Base-by-base conservation (phyloP, 1,140 invertebrate species). In the Maniola jurtina region DNA sequence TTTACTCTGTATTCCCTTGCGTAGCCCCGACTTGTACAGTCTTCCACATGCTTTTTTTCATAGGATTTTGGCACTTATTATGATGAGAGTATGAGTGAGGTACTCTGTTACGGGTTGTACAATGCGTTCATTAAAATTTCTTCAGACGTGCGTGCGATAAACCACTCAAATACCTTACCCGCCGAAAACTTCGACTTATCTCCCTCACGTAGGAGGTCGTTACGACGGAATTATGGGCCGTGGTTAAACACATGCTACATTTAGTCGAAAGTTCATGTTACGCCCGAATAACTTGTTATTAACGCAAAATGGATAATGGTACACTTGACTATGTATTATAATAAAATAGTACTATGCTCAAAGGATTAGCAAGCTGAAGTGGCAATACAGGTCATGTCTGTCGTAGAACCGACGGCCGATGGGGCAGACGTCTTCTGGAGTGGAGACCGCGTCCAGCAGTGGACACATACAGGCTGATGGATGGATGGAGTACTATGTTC, bases 181-280 rank as follows among this genome's bases (percentile, higher is more conserved):
- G 71, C 68, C 80, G 73, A 83, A 83, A 90, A 88, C 82, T 88
- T 90, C 73, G 77, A 85, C 84, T 88, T 88, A 88, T 90, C 88
- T 90, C 73, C 73, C 81, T 80, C 87, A 85, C 87, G 84, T 86
- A 85, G 82, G 61, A 73, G 83, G 86, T 86, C 84, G 85, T 88
- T 86, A 86, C 77, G 75, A 64, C 70, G 72, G 78, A 90, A 88
- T 88, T 88, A 88, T 85, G 79, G 79, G 14, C 75, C 59, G 78
- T 78, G 86, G 86, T 86, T 88, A 85, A 87, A 88, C 88, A 90
- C 84, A 90, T 90, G 88, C 82, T 86, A 89, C 88, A 86, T 88
- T 86, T 86, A 86, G 72, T 85, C 74, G 81, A 86, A 88, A 88
- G 77, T 90, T 90, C 86, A 79, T 78, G 81, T 81, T 80, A 80